phyloP scores from a whole-genome alignment of 53 echinoderm and acorn worm species.

The Echinometra lucunter region DNA sequence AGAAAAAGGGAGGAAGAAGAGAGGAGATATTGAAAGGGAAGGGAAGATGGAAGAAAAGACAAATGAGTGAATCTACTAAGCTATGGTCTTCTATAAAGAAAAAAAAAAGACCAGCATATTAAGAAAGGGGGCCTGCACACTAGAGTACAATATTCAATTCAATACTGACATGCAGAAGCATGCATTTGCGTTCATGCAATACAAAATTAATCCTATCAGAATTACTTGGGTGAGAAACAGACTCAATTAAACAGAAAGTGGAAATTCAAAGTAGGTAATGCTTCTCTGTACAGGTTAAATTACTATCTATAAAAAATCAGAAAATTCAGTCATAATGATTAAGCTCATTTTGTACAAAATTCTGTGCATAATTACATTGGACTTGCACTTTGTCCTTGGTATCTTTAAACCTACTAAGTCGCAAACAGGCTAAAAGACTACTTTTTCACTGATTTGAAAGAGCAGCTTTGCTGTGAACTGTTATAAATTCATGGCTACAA shows the following conservation, averaged over 20 bases:
- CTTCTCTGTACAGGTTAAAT: no score
- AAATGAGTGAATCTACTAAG: slow-evolving; percentile 24
- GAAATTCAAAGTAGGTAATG: background rate
- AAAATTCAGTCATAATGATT: no score
- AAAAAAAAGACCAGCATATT: background rate
- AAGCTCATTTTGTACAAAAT: no score
- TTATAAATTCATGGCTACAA: background rate
- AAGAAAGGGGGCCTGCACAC: background rate
- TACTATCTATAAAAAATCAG: no score
- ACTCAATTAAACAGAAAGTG: no score
- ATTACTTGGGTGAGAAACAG: background rate
- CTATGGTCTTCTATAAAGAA: background rate
- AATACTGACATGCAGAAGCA: background rate
- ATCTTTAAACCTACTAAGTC: no score
- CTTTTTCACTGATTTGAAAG: no score
- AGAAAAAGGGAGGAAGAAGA: background rate
- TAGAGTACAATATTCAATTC: background rate
- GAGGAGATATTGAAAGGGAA: background rate
- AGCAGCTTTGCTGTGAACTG: background rate
- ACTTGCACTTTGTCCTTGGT: no score
- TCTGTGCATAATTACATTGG: no score
- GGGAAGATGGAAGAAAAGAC: slow-evolving; percentile 14
- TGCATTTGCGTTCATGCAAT: background rate
- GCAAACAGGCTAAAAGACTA: no score
- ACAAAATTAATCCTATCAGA: background rate